Percentiles rank a stretch among this genome's conserved stretches.
phyloP scores from a whole-genome alignment of 1,140 invertebrate genomes.

The Berghia stephanieae region DNA sequence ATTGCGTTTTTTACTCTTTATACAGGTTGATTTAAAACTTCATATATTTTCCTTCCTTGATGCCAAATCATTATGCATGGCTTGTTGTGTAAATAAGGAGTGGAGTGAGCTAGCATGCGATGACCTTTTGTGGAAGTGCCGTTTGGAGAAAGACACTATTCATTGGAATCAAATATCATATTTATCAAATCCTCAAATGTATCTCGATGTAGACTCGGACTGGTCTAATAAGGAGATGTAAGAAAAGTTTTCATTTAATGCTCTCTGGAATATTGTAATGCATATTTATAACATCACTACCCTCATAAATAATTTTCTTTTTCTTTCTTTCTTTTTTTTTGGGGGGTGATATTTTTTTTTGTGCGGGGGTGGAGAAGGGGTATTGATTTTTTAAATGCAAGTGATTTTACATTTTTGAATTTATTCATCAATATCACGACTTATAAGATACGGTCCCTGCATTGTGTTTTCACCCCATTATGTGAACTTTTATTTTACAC shows the following conservation, averaged over 20 bases:
- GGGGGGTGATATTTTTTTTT: too few relatives aligned
- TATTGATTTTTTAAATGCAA: neutral
- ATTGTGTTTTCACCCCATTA: too few relatives aligned
- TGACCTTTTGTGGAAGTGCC: slow-evolving; percentile 49
- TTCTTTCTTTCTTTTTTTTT: too few relatives aligned
- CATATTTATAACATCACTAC: neutral
- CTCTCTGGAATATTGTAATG: neutral
- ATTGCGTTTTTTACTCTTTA: slow-evolving; percentile 23
- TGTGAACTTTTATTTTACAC: too few relatives aligned
- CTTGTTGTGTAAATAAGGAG: slow-evolving; percentile 45
- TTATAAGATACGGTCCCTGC: too few relatives aligned
- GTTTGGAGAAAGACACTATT: slow-evolving; percentile 42
- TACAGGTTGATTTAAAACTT: slow-evolving; percentile 51
- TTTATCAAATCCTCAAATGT: slow-evolving; percentile 53
- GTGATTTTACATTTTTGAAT: too few relatives aligned
- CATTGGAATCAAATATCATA: slow-evolving; percentile 54
- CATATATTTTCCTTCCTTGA: slow-evolving; percentile 56
- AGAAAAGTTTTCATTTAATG: slow-evolving; percentile 24
- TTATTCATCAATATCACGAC: too few relatives aligned
- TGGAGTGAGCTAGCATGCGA: slow-evolving; percentile 54
- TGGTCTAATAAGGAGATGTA: slow-evolving; percentile 61
- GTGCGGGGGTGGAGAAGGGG: too few relatives aligned
- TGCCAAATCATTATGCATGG: slow-evolving; percentile 45
- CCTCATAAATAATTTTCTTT: too few relatives aligned
- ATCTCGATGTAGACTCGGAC: slow-evolving; percentile 56